phyloP scores from a whole-genome alignment of 2,113 vertebrate species.

The Thalassoma bifasciatum region DNA sequence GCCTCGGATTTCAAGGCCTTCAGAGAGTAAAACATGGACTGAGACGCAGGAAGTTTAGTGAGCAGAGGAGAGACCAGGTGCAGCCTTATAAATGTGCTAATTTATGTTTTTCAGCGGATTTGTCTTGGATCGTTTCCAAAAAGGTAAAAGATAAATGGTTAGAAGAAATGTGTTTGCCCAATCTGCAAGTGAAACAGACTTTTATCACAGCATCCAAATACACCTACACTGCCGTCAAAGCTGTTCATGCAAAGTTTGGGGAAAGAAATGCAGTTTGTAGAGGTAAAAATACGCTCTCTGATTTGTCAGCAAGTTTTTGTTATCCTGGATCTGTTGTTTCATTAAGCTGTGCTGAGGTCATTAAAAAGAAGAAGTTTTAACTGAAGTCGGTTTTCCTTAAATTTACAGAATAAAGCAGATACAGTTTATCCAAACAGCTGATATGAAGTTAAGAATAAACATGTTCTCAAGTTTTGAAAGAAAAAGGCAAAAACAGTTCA shows the following conservation, averaged over 20 bases:
- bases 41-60: conserved; percentile 41
- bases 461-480: too few relatives aligned
- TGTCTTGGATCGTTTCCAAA: conserved; percentile 52
- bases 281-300: neutral
- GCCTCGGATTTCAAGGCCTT: conserved; percentile 27
- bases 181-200: conserved; percentile 14
- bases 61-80: conserved; percentile 53
- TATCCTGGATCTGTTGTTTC: neutral
- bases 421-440: too few relatives aligned
- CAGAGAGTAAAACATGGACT: conserved; percentile 15
- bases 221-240: neutral
- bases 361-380: neutral
- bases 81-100: conserved; percentile 51
- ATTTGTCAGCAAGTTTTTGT: neutral
- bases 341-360: neutral
- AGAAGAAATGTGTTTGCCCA: conserved; percentile 14
- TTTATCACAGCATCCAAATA: conserved; percentile 34
- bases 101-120: conserved; percentile 56
- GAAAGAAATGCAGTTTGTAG: neutral
- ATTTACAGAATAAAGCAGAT: too few relatives aligned
- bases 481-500: too few relatives aligned
- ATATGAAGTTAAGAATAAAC: too few relatives aligned
- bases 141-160: conserved; percentile 47
- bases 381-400: too few relatives aligned
- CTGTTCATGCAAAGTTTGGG: neutral